A percentile compares a stretch with the other conserved stretches of the same genome.
These are phyloP conservation scores for Staurois parvus DNA, from an alignment of 2,797 vertebrate genomes.

Conservation along the genomic window DNA sequence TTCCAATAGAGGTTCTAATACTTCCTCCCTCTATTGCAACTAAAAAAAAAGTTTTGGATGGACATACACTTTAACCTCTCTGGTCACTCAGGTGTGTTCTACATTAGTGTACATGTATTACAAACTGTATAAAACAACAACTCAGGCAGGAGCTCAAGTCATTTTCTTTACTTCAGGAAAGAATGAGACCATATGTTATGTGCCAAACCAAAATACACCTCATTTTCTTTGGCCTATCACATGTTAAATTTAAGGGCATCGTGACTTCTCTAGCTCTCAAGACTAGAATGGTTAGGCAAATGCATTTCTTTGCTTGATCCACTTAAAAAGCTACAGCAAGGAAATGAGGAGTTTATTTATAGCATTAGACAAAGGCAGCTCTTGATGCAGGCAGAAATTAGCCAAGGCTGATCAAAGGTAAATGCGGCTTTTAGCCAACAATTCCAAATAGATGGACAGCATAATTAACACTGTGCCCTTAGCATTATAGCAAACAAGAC, in stretches of 20 bases:
- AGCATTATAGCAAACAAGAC: slow-evolving; percentile 19
- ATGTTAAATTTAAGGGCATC: slow-evolving; percentile 6
- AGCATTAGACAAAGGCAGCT: slow-evolving; percentile 40
- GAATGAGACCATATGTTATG: no score
- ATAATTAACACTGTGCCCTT: slow-evolving; percentile 42
- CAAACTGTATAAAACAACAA: no score
- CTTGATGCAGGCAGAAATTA: slow-evolving; percentile 35
- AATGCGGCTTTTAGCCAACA: slow-evolving; percentile 35
- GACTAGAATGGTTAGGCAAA: neutral
- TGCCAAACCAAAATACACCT: neutral
- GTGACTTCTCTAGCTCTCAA: neutral
- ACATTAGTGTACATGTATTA: no score
- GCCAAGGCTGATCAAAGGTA: slow-evolving; percentile 48
- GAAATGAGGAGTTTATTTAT: slow-evolving; percentile 56
- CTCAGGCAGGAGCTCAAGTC: no score
- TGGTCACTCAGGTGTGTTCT: no score
- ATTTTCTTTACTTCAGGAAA: no score
- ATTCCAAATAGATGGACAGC: slow-evolving; percentile 31
- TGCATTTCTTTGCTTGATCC: neutral
- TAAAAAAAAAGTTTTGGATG: no score
- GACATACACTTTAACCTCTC: no score
- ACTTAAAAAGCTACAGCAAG: slow-evolving; percentile 44
- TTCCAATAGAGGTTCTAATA: no score
- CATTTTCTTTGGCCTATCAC: neutral
- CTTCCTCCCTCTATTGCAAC: no score